Percentiles rank a stretch among this genome's conserved stretches.
Evolutionary conservation across 1,140 invertebrate species (phyloP).

Genomic region (Aradophagus sp.): DNA sequence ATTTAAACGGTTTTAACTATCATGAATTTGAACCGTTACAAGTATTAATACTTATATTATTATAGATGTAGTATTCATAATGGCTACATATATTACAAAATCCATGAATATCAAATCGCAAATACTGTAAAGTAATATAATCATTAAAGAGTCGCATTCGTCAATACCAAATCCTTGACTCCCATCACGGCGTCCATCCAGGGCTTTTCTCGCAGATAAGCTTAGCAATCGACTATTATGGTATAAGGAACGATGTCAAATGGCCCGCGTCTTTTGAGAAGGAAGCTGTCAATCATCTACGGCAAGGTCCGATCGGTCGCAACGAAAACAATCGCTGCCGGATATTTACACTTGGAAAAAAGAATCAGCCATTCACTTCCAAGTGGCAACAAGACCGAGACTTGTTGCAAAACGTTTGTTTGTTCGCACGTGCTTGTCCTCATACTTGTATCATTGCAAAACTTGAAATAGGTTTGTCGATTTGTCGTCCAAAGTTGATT

Average conservation of each 20-base stretch:
- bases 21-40: too few relatives aligned
- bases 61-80: too few relatives aligned
- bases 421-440: constrained; percentile 4
- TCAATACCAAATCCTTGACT: too few relatives aligned
- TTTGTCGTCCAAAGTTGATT: too few relatives aligned
- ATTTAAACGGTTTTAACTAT: too few relatives aligned
- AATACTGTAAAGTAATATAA: too few relatives aligned
- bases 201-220: constrained; percentile 31
- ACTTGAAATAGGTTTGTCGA: too few relatives aligned
- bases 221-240: constrained; percentile 42
- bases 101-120: too few relatives aligned
- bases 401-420: constrained; percentile 31
- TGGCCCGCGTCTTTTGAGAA: constrained; percentile 24
- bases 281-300: constrained; percentile 49
- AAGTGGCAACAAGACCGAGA: background rate
- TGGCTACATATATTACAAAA: too few relatives aligned
- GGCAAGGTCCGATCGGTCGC: background rate
- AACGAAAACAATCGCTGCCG: constrained; percentile 25
- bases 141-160: too few relatives aligned
- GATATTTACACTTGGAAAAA: constrained; percentile 15
- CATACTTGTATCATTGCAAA: background rate
- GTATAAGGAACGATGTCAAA: constrained; percentile 34
- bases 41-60: too few relatives aligned
- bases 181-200: too few relatives aligned
- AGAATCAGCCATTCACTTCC: constrained; percentile 2